These are phyloP conservation scores for Tetrax tetrax DNA, from an alignment of 2,113 vertebrate genomes.

Conservation along the genomic window DNA sequence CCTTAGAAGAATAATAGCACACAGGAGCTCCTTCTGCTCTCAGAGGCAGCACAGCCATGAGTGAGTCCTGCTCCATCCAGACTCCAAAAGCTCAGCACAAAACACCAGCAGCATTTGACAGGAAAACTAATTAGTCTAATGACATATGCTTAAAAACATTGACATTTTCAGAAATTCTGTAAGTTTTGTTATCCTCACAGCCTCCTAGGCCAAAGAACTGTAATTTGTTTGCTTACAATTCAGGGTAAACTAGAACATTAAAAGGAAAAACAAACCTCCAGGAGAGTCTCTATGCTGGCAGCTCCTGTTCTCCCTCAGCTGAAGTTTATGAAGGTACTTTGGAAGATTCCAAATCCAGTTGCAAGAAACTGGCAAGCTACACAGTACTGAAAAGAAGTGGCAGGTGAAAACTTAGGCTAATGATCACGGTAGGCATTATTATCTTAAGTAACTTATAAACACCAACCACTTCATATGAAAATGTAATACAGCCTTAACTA, in stretches of 20 bases:
- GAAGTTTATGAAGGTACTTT: neutral
- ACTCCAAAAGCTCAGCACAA: neutral
- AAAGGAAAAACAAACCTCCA: neutral
- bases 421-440: neutral
- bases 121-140: neutral
- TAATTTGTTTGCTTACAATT: neutral
- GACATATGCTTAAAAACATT: neutral
- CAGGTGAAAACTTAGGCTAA: neutral
- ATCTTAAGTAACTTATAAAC: neutral
- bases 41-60: neutral
- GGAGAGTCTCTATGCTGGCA: neutral
- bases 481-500: neutral
- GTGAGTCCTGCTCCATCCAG: accelerated
- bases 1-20: neutral
- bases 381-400: neutral
- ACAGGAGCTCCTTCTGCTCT: neutral
- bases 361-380: neutral
- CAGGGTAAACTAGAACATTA: neutral
- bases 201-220: neutral
- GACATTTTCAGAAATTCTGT: neutral
- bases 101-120: neutral
- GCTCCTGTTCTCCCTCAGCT: neutral
- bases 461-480: neutral
- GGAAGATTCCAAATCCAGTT: neutral
- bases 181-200: neutral